A percentile compares a stretch with the other conserved stretches of the same genome.
phyloP scores from a whole-genome alignment of 2,888 invertebrate genomes.

The Ommatoiulus sabulosus region DNA sequence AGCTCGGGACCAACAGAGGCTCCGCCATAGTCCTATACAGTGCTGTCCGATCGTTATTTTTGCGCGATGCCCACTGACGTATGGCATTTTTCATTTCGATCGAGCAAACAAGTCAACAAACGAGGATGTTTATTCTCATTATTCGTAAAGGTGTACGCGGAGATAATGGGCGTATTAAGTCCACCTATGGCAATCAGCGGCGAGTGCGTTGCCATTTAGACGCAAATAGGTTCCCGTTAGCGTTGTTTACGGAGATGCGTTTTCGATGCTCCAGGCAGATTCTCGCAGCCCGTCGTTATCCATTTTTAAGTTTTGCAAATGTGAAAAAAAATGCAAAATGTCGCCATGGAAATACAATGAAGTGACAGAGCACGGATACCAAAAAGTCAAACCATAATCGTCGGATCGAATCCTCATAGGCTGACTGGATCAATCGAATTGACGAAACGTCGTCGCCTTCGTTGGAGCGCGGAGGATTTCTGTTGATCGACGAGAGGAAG shows the following conservation, averaged over 20 bases:
- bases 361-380: constrained; percentile 29
- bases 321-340: not conserved
- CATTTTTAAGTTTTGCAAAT: not conserved
- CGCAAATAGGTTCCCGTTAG: not conserved
- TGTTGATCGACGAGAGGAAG: not conserved
- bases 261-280: not conserved
- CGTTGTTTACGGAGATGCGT: not conserved
- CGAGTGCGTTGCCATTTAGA: not conserved
- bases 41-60: not conserved
- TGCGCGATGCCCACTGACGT: not conserved
- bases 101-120: not conserved
- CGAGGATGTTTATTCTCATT: no score
- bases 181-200: not conserved
- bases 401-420: constrained; percentile 26
- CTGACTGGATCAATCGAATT: constrained; percentile 30
- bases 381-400: constrained; percentile 29
- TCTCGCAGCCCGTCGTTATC: constrained; percentile 8
- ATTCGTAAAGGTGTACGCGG: not conserved
- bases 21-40: no score
- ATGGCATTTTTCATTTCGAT: not conserved
- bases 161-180: not conserved
- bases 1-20: no score
- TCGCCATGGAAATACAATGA: constrained; percentile 27
- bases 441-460: not conserved
- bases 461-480: not conserved